phyloP scores from a whole-genome alignment of 2,113 vertebrate genomes.

The Spheniscus mendiculus region DNA sequence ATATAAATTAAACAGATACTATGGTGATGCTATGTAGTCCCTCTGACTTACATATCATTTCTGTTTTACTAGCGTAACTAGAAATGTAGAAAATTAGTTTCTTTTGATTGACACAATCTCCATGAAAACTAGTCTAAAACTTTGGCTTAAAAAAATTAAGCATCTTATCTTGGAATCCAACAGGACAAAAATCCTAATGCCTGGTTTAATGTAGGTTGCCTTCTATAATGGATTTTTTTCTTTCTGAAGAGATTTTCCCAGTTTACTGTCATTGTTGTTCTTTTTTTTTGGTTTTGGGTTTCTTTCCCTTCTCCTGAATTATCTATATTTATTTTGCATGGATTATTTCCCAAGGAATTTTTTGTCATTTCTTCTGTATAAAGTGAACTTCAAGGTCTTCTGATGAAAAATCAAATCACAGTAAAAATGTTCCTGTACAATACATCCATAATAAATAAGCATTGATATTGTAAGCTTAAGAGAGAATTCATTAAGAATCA shows the following conservation, averaged over 20 bases:
- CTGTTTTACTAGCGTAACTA: background rate
- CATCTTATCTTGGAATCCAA: background rate
- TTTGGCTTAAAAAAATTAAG: background rate
- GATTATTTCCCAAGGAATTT: conserved; percentile 7
- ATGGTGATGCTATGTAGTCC: background rate
- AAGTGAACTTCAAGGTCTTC: conserved; percentile 57
- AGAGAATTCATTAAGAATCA: conserved; percentile 69
- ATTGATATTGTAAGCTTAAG: conserved; percentile 61
- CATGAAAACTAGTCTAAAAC: background rate
- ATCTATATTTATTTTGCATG: conserved; percentile 14
- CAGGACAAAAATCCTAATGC: background rate
- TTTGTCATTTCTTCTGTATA: conserved; percentile 22
- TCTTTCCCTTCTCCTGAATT: background rate
- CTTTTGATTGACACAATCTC: background rate
- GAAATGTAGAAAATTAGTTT: background rate
- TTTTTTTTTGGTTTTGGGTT: background rate
- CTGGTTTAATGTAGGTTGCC: background rate
- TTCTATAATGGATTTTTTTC: background rate
- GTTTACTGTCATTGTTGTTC: background rate
- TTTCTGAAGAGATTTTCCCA: background rate
- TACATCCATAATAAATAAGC: conserved; percentile 70
- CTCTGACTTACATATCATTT: background rate
- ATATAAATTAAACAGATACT: background rate
- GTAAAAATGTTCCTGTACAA: conserved; percentile 53
- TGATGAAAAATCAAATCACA: conserved; percentile 54